A percentile compares a stretch with the other conserved stretches of the same genome.
Conservation (phyloP, 1,140 invertebrate genomes). For the Psix sp. region DNA sequence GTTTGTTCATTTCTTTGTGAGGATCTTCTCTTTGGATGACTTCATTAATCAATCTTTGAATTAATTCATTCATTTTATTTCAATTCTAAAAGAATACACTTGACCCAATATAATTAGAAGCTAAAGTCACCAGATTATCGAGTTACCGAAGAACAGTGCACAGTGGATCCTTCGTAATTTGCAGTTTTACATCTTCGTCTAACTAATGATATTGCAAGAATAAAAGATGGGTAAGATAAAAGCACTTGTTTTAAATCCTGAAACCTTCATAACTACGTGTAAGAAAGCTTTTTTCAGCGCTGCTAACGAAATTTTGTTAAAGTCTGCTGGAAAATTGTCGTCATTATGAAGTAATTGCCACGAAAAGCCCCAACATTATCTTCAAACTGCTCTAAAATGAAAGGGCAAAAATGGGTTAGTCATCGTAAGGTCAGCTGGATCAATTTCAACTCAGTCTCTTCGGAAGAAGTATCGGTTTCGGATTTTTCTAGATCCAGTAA, state of each 20-base stretch:
- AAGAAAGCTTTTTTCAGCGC: background rate
- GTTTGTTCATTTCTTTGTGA: background rate
- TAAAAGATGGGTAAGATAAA: background rate
- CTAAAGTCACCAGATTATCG: background rate
- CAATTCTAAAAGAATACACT: background rate
- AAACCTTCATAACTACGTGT: background rate
- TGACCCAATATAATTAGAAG: background rate
- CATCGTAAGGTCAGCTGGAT: constrained; percentile 38
- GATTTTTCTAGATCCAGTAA: constrained; percentile 23
- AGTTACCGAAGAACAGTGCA: too few species aligned
- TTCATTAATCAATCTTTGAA: constrained; percentile 9
- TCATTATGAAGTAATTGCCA: constrained; percentile 13
- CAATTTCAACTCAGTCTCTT: constrained; percentile 27
- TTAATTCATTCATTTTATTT: constrained; percentile 1
- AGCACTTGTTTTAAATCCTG: background rate
- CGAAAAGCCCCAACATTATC: constrained; percentile 18
- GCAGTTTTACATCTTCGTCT: background rate
- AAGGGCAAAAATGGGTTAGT: constrained; percentile 31
- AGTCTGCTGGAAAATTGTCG: constrained; percentile 1
- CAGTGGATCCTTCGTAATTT: constrained; percentile 3
- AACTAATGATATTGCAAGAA: background rate
- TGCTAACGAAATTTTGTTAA: constrained; percentile 1
- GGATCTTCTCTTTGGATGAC: background rate
- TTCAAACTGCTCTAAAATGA: background rate
- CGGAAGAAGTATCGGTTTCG: constrained; percentile 35